Base-by-base conservation (phyloP, 2,113 vertebrate genomes). In the Cariama cristata region DNA sequence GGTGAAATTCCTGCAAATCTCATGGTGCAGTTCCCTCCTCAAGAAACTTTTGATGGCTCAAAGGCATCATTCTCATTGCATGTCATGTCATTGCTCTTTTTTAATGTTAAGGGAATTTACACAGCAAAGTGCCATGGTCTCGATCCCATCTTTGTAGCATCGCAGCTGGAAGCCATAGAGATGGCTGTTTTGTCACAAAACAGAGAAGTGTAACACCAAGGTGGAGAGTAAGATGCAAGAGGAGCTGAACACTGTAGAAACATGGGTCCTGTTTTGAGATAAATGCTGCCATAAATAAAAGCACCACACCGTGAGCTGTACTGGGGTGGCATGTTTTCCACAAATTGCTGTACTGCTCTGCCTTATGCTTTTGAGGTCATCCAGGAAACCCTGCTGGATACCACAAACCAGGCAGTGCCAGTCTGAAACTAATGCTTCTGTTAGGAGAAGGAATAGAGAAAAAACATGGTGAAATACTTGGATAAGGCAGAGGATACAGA, bases 81-180 rank as follows among this genome's bases (percentile, higher is more conserved):
- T 14, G 26, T 62, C 42, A 44, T 16, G 10, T 35, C 52, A 20
- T 8, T 86, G 33, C 32, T 77, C 28, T 50, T 58, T 86, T 81
- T 49, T 27, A 62, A 66, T 35, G 8, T 8, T 19, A 52, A 26
- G 15, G 20, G 27, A 60, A 73, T 64, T 69, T 27, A 66, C 19
- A 60, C 1, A 3, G 28, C 14, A n/a, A 53, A 86, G 33, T 72
- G 42, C 12, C 0, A 0, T 27, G 9, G 8, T 76, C n/a, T 40
- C 32, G 38, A 8, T n/a, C 24, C 52, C 4, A 0, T 40, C 38
- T 77, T 47, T 81, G 50, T 17, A 64, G 47, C 14, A 40, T 33
- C 59, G 32, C 30, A 74, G 47, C 38, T 88, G 58, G 27, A 81
- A 80, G 60, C 66, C 35, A 9, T 13, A 24, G 42, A 26, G 14